A percentile compares a stretch with the other conserved stretches of the same genome.
phyloP scores from a whole-genome alignment of 1,140 invertebrate species.

The Trichogramma pretiosum region DNA sequence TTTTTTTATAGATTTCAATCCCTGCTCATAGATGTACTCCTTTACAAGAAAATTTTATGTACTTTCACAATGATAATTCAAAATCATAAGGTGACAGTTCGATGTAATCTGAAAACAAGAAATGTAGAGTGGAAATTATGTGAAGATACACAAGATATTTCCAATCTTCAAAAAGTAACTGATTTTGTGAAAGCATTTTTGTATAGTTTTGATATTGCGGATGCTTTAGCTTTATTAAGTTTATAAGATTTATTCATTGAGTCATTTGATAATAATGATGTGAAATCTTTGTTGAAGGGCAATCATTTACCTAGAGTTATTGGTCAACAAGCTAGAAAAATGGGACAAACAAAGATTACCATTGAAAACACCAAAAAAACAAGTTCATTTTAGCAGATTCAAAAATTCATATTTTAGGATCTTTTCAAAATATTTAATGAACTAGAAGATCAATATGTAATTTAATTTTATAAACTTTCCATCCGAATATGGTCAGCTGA shows the following conservation, averaged over 20 bases:
- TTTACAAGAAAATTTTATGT: slow-evolving; percentile 90
- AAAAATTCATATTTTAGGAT: slow-evolving; percentile 96
- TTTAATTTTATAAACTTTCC: slow-evolving; percentile 90
- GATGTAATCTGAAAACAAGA: slow-evolving; percentile 87
- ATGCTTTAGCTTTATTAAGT: slow-evolving; percentile 87
- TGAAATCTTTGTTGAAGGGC: slow-evolving; percentile 89
- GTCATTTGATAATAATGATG: slow-evolving; percentile 94
- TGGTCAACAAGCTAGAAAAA: slow-evolving; percentile 92
- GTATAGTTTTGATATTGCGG: slow-evolving; percentile 95
- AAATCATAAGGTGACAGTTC: slow-evolving; percentile 84
- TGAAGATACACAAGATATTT: slow-evolving; percentile 75
- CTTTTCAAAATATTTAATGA: slow-evolving; percentile 93
- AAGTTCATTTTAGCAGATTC: slow-evolving; percentile 93
- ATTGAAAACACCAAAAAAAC: slow-evolving; percentile 99
- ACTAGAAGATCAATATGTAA: slow-evolving; percentile 95
- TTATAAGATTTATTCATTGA: slow-evolving; percentile 97
- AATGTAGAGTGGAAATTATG: slow-evolving; percentile 79
- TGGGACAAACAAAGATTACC: slow-evolving; percentile 93
- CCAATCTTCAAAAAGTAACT: slow-evolving; percentile 91
- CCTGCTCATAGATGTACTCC: slow-evolving; percentile 78
- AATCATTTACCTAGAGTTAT: slow-evolving; percentile 94
- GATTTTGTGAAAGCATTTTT: slow-evolving; percentile 98
- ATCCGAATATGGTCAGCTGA: slow-evolving; percentile 91
- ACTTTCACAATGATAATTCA: slow-evolving; percentile 95
- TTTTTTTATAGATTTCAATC: slow-evolving; percentile 52